Conservation (phyloP, 2,113 vertebrate genomes). For the Coracopsis vasa region DNA sequence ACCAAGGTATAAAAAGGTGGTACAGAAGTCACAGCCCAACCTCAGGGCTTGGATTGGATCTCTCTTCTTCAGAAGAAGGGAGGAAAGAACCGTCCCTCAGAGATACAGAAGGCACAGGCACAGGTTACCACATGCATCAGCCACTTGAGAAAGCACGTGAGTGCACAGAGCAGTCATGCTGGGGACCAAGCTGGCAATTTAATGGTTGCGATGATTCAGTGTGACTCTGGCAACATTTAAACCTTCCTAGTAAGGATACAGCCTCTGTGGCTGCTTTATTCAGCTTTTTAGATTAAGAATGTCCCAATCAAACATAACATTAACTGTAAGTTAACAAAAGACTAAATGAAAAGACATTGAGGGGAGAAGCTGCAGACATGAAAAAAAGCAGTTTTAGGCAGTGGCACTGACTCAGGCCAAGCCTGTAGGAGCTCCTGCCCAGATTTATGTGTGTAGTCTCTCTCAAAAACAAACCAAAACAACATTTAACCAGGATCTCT, state of each 20-base stretch:
- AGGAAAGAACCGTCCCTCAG: not conserved
- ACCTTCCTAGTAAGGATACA: not conserved
- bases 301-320: not conserved
- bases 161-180: not conserved
- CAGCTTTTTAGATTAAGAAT: not conserved
- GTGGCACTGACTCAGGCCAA: rapidly evolving
- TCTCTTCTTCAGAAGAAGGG: not conserved
- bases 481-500: not conserved
- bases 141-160: not conserved
- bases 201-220: not conserved
- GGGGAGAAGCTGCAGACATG: not conserved
- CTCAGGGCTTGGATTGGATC: not conserved
- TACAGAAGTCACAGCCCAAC: not conserved
- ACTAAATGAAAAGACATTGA: not conserved
- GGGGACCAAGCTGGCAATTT: not conserved
- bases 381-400: not conserved
- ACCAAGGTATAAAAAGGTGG: not conserved
- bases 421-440: not conserved
- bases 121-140: not conserved
- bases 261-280: not conserved
- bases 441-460: not conserved
- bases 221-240: not conserved
- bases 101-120: not conserved
- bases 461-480: not conserved
- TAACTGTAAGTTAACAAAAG: not conserved